phyloP scores from a whole-genome alignment of 1,140 invertebrate species.

The Drosophila bocqueti region DNA sequence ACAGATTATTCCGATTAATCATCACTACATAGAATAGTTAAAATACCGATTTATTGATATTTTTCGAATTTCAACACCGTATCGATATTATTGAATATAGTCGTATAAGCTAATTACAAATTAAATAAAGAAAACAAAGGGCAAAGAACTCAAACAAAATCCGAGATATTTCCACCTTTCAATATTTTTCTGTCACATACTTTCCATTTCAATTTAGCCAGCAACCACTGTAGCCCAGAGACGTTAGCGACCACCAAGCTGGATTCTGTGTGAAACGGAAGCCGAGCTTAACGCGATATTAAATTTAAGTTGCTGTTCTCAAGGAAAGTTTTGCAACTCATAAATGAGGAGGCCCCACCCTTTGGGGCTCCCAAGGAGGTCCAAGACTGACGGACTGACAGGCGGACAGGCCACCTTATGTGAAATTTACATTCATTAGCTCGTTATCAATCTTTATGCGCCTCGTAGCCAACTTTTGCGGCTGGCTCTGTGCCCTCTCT shows the following conservation, averaged over 20 bases:
- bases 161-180: no score
- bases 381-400: constrained; percentile 33
- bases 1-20: no score
- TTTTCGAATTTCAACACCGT: no score
- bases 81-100: no score
- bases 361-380: not conserved
- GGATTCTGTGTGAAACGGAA: constrained; percentile 61
- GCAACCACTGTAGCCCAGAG: constrained; percentile 48
- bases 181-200: no score
- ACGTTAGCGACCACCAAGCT: constrained; percentile 36
- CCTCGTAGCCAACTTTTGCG: constrained; percentile 41
- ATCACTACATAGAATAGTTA: no score
- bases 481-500: constrained; percentile 1
- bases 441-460: constrained; percentile 82
- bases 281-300: constrained; percentile 76
- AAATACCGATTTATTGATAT: no score
- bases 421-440: constrained; percentile 83
- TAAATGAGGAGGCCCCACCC: constrained; percentile 38
- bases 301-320: constrained; percentile 65
- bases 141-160: no score
- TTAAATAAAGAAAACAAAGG: no score
- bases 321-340: constrained; percentile 39
- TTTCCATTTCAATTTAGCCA: constrained; percentile 3
- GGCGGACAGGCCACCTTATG: constrained; percentile 40
- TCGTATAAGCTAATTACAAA: no score